Evolutionary conservation across 2,113 vertebrate genomes (phyloP).

Genomic region (Lepus timidus): DNA sequence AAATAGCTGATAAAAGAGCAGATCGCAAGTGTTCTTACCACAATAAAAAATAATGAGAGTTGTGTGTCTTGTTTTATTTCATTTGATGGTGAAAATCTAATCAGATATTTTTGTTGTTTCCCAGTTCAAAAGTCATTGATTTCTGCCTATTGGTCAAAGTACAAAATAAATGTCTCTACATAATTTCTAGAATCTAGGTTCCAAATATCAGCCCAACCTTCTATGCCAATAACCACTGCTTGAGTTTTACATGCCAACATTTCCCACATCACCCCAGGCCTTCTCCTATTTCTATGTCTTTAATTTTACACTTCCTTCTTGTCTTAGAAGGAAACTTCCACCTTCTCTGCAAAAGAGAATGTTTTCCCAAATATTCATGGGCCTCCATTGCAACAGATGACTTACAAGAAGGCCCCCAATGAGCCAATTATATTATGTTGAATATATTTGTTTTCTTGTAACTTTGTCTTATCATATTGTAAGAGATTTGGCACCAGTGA

Average conservation of each 20-base stretch:
- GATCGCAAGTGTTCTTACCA: not conserved
- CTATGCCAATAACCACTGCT: not conserved
- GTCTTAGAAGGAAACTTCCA: constrained; percentile 38
- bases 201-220: not conserved
- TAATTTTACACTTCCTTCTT: constrained; percentile 26
- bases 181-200: not conserved
- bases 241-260: constrained; percentile 23
- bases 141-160: constrained; percentile 44
- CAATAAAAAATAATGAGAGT: not conserved
- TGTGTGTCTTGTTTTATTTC: not conserved
- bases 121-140: not conserved
- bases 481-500: not conserved
- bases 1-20: not conserved
- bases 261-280: not conserved
- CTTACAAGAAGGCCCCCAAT: not conserved
- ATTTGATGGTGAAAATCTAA: not conserved
- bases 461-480: not conserved
- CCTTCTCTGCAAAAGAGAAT: not conserved
- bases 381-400: not conserved
- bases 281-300: not conserved
- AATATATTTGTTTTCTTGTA: not conserved
- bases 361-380: not conserved
- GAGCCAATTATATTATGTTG: not conserved
- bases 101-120: not conserved
- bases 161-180: constrained; percentile 33